Evolutionary conservation across 2,888 invertebrate species (phyloP).

Genomic region (Halocaridina rubra): DNA sequence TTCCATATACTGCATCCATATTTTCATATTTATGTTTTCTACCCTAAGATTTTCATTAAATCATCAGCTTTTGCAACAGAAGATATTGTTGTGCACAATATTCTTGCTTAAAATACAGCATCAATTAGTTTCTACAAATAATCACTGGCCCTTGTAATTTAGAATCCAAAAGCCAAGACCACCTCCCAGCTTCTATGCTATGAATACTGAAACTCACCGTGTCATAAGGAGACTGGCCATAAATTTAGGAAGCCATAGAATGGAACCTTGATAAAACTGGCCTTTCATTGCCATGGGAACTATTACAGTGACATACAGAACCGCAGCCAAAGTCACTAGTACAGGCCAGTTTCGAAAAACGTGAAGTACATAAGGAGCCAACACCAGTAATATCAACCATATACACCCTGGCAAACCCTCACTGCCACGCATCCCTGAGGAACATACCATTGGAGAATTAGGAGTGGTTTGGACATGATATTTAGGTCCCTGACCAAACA

Average conservation of each 20-base stretch:
- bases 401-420: not conserved
- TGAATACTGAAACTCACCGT: constrained; percentile 1
- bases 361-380: constrained; percentile 82
- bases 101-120: not conserved
- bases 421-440: not conserved
- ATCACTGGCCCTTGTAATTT: too few species aligned
- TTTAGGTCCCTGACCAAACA: too few species aligned
- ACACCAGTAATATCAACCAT: constrained; percentile 78
- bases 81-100: not conserved
- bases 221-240: not conserved
- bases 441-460: too few species aligned
- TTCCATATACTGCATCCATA: too few species aligned
- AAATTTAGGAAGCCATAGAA: constrained; percentile 24
- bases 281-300: constrained; percentile 30
- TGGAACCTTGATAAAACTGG: constrained; percentile 36
- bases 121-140: not conserved
- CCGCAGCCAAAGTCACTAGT: constrained; percentile 19
- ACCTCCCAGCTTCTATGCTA: too few species aligned
- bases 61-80: not conserved
- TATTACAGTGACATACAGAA: constrained; percentile 26
- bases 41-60: not conserved
- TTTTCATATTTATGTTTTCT: not conserved
- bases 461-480: too few species aligned
- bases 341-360: constrained; percentile 79
- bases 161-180: too few species aligned